Conservation (phyloP, 2,888 invertebrate genomes). For the Drosophila emarginata region DNA sequence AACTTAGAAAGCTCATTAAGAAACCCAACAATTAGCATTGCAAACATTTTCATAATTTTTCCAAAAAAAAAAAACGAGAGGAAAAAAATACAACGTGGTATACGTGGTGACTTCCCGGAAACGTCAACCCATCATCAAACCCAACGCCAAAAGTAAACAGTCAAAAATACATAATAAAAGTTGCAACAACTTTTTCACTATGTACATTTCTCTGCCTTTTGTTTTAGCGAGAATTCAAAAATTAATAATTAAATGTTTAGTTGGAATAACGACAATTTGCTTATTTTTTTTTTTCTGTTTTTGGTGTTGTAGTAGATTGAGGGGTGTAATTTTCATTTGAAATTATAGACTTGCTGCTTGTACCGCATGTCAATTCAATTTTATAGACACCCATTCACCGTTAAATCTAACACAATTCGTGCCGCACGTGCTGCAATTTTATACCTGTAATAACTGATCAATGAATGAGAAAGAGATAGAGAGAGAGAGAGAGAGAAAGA, state of each 20-base stretch:
- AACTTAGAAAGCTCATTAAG: conserved; percentile 27
- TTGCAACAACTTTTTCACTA: conserved; percentile 21
- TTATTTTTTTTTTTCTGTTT: not conserved
- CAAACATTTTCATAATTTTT: conserved; percentile 38
- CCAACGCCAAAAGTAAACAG: conserved; percentile 26
- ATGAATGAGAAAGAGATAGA: not conserved
- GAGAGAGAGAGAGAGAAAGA: not conserved
- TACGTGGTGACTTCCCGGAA: conserved; percentile 39
- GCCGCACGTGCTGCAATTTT: conserved; percentile 36
- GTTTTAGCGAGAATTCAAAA: conserved; percentile 40
- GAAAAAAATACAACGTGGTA: conserved; percentile 12
- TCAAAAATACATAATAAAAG: conserved; percentile 19
- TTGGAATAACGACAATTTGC: conserved; percentile 28
- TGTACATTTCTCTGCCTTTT: not conserved
- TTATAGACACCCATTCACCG: conserved; percentile 23
- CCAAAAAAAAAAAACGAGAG: conserved; percentile 15
- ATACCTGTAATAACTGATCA: conserved; percentile 6
- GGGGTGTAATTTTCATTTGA: not conserved
- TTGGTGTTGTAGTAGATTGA: not conserved
- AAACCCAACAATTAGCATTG: conserved; percentile 52
- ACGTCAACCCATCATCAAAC: conserved; percentile 22
- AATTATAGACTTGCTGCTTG: conserved; percentile 20
- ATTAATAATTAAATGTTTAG: conserved; percentile 35
- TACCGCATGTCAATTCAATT: conserved; percentile 33
- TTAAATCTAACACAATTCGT: conserved; percentile 16